Conservation (phyloP, 2,113 vertebrate species). For the Platichthys stellatus region DNA sequence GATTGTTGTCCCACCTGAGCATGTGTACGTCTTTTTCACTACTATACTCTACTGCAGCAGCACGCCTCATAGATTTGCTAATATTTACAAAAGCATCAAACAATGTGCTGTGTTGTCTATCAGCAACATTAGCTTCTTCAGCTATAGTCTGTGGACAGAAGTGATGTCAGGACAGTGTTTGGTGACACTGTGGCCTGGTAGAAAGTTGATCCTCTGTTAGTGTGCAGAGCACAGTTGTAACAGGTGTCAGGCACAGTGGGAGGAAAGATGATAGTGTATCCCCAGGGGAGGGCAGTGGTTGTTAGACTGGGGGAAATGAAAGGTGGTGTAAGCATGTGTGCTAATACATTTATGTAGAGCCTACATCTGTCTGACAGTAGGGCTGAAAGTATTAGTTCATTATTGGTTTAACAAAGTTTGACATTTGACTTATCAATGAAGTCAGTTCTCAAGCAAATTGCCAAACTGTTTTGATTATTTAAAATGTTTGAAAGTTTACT, state of each 20-base stretch:
- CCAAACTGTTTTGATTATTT: too few species aligned
- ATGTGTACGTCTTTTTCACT: constrained; percentile 9
- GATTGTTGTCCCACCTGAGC: not conserved
- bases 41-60: constrained; percentile 24
- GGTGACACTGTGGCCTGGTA: constrained; percentile 18
- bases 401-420: not conserved
- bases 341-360: not conserved
- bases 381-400: not conserved
- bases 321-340: constrained; percentile 1
- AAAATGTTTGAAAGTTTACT: too few species aligned
- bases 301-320: constrained; percentile 4
- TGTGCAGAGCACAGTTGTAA: constrained; percentile 30
- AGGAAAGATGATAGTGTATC: constrained; percentile 41
- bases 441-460: too few species aligned
- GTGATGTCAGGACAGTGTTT: constrained; percentile 17
- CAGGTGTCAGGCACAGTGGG: constrained; percentile 59
- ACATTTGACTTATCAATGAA: not conserved
- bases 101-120: not conserved
- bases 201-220: constrained; percentile 56
- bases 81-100: not conserved
- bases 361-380: not conserved
- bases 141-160: not conserved
- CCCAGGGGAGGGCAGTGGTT: constrained; percentile 6
- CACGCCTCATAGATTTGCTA: not conserved
- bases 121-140: not conserved